A percentile compares a stretch with the other conserved stretches of the same genome.
phyloP scores from a whole-genome alignment of 2,797 vertebrate genomes.

The Pangasius macronema region DNA sequence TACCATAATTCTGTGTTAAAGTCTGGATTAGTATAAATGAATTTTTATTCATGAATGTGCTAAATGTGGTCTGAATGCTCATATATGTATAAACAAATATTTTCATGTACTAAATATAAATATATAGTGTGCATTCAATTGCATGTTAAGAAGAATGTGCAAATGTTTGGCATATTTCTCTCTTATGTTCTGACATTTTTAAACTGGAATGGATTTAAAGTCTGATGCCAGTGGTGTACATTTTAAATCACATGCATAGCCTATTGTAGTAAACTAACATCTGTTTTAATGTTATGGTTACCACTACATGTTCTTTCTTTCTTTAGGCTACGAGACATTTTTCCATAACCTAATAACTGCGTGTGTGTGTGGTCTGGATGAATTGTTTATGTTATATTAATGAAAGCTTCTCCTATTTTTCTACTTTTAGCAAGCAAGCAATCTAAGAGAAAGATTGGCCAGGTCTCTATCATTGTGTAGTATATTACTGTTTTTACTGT shows the following conservation, averaged over 20 bases:
- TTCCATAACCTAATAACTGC: neutral
- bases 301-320: neutral
- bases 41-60: neutral
- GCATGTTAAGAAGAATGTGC: neutral
- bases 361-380: neutral
- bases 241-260: neutral
- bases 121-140: neutral
- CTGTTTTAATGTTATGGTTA: neutral
- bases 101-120: neutral
- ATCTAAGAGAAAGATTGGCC: conserved; percentile 33
- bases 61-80: neutral
- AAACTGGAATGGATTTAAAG: neutral
- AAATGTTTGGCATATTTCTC: neutral
- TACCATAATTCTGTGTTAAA: neutral
- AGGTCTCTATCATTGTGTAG: conserved; percentile 36
- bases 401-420: conserved; percentile 26
- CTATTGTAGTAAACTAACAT: neutral
- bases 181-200: neutral
- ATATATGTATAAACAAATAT: neutral
- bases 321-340: neutral
- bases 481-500: conserved; percentile 54
- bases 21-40: neutral
- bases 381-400: conserved; percentile 7
- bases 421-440: conserved; percentile 6
- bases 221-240: neutral